Conservation (phyloP, 2,888 invertebrate genomes). For the Timema cristinae region DNA sequence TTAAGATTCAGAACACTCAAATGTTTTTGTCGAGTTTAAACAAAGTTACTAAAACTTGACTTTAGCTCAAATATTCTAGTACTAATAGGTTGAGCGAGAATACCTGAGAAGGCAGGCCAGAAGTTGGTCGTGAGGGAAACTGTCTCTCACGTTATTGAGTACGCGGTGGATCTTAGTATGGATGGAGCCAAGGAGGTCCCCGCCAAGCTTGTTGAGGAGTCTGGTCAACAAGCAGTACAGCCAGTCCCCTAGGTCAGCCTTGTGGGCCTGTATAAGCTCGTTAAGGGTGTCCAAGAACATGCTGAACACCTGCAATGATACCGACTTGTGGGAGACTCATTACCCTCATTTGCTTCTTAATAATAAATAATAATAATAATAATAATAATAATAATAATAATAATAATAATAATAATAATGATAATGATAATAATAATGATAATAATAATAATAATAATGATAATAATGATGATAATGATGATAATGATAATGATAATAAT, state of each 20-base stretch:
- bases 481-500: too few relatives aligned
- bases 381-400: too few relatives aligned
- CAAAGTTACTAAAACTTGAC: not conserved
- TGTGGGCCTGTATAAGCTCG: constrained; percentile 82
- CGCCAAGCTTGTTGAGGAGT: constrained; percentile 83
- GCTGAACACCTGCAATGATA: constrained; percentile 65
- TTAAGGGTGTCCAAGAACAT: constrained; percentile 90
- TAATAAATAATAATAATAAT: too few relatives aligned
- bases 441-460: too few relatives aligned
- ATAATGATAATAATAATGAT: too few relatives aligned
- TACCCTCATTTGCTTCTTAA: too few relatives aligned
- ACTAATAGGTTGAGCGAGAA: too few relatives aligned
- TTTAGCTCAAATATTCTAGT: not conserved
- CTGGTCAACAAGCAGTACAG: constrained; percentile 85
- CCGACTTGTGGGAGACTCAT: too few relatives aligned
- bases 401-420: too few relatives aligned
- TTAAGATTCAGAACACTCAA: too few relatives aligned
- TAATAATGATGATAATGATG: too few relatives aligned
- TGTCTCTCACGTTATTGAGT: constrained; percentile 42
- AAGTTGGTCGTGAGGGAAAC: constrained; percentile 3
- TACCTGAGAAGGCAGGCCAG: constrained; percentile 12
- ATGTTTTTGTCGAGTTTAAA: not conserved
- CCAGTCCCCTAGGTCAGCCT: constrained; percentile 87
- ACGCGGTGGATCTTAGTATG: constrained; percentile 87
- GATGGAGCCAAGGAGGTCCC: constrained; percentile 87